Conservation (phyloP, 2,888 invertebrate genomes). For the Spisula subtruncata region DNA sequence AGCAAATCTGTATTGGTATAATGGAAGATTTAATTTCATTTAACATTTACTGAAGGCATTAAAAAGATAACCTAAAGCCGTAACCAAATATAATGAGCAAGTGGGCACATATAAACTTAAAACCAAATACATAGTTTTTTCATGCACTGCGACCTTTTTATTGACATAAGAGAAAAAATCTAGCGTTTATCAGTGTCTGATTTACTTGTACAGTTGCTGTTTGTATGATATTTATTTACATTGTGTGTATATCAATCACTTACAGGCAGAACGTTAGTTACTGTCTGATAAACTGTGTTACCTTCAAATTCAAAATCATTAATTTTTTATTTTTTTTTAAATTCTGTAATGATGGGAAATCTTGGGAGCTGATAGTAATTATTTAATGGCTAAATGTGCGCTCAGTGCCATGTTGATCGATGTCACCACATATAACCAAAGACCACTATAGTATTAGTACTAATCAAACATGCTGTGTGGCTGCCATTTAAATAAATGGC, state of each 20-base stretch:
- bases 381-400: too few species aligned
- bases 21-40: not conserved
- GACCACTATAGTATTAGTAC: too few species aligned
- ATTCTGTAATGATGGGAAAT: too few species aligned
- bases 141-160: not conserved
- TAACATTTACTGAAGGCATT: not conserved
- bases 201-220: not conserved
- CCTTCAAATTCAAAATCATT: not conserved
- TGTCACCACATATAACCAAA: too few species aligned
- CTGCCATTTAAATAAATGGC: too few species aligned
- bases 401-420: too few species aligned
- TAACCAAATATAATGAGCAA: not conserved
- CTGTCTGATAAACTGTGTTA: not conserved
- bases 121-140: not conserved
- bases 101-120: too few species aligned
- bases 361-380: too few species aligned
- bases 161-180: constrained; percentile 9
- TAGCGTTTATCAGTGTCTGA: not conserved
- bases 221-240: not conserved
- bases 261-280: not conserved
- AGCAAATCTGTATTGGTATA: too few species aligned
- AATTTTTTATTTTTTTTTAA: not conserved
- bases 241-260: not conserved
- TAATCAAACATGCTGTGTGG: too few species aligned
- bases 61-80: not conserved